Evolutionary conservation across 2,888 invertebrate species (phyloP).

Genomic region (Napeogenes inachia): DNA sequence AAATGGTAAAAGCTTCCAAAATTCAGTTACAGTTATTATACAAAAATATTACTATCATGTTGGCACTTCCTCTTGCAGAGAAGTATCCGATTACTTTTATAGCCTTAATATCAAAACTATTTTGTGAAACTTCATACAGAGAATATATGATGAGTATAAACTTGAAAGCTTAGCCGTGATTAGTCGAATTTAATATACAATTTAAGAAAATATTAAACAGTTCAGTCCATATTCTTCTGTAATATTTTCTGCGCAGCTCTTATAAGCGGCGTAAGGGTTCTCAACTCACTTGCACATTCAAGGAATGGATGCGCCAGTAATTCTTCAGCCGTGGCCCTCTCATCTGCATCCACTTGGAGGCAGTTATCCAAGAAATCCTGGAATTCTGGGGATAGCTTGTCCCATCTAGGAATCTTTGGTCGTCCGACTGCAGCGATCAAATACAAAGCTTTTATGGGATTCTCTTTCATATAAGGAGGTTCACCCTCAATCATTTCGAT

Average conservation of each 20-base stretch:
- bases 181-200: conserved; percentile 1
- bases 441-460: conserved; percentile 93
- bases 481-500: conserved; percentile 96
- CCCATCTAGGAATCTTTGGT: conserved; percentile 91
- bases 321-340: conserved; percentile 85
- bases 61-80: conserved; percentile 13
- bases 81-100: conserved; percentile 5
- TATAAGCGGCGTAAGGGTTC: conserved; percentile 91
- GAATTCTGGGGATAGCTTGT: conserved; percentile 85
- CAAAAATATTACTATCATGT: conserved; percentile 18
- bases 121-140: conserved; percentile 35
- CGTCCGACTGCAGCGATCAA: conserved; percentile 96
- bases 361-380: conserved; percentile 92
- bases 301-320: conserved; percentile 89
- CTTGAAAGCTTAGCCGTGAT: neutral
- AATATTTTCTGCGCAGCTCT: conserved; percentile 93
- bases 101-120: conserved; percentile 14
- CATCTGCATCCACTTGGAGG: conserved; percentile 89
- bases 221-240: conserved; percentile 77
- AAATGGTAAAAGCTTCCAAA: conserved; percentile 5
- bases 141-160: conserved; percentile 25
- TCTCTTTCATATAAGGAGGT: conserved; percentile 97
- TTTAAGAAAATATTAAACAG: conserved; percentile 7
- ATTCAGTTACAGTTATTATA: conserved; percentile 8
- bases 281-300: conserved; percentile 86